A percentile compares a stretch with the other conserved stretches of the same genome.
Conservation (phyloP, 2,113 vertebrate species). For the Pitta sordida region DNA sequence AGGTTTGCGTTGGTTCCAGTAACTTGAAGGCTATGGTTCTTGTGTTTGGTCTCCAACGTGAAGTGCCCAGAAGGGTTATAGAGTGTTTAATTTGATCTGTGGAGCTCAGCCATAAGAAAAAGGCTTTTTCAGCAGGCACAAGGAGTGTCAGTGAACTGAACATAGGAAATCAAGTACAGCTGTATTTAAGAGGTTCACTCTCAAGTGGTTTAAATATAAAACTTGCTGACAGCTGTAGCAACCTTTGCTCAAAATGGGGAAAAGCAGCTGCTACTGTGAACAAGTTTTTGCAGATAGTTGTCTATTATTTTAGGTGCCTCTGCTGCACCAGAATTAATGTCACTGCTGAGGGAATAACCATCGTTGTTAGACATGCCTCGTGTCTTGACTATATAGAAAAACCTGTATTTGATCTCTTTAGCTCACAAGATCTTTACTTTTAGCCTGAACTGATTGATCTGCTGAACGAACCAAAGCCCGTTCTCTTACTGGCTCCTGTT, state of each 20-base stretch:
- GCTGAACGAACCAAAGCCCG: background rate
- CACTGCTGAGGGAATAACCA: background rate
- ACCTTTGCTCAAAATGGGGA: background rate
- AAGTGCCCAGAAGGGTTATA: background rate
- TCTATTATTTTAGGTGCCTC: background rate
- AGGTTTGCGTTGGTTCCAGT: background rate
- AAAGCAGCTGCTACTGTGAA: background rate
- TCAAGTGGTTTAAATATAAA: background rate
- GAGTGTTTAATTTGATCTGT: background rate
- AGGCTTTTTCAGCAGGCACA: background rate
- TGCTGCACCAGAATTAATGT: background rate
- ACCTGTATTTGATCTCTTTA: background rate
- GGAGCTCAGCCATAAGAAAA: background rate
- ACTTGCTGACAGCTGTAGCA: background rate
- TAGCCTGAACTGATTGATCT: background rate
- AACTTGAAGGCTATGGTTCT: background rate
- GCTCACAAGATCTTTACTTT: background rate
- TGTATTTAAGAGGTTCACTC: background rate
- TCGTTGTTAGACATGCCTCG: fast-evolving
- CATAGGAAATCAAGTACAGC: background rate
- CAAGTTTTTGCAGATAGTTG: background rate
- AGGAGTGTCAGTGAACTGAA: background rate
- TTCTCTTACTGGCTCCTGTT: background rate
- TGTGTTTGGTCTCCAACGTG: background rate
- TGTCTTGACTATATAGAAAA: background rate